Conservation (phyloP, 2,113 vertebrate genomes). For the Hymenochirus boettgeri region DNA sequence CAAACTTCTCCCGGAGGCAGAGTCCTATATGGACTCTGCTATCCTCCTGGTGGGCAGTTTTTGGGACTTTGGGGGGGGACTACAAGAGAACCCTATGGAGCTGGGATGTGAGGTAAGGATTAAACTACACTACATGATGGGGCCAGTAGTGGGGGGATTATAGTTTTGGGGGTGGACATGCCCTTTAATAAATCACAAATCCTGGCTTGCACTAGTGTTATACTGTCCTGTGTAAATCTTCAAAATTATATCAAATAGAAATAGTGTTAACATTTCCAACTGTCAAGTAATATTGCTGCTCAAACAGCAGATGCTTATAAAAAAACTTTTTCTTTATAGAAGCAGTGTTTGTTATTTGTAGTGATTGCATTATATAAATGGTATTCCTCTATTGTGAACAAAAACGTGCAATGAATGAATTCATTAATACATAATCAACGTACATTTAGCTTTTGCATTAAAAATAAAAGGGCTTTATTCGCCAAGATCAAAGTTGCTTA, state of each 20-base stretch:
- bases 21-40: too few species aligned
- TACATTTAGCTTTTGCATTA: conserved; percentile 68
- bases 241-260: background rate
- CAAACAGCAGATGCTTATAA: conserved; percentile 48
- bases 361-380: conserved; percentile 54
- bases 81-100: too few species aligned
- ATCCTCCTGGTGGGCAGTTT: too few species aligned
- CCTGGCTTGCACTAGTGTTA: background rate
- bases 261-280: conserved; percentile 30
- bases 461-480: conserved; percentile 73
- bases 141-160: too few species aligned
- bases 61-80: too few species aligned
- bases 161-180: too few species aligned
- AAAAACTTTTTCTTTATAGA: conserved; percentile 34
- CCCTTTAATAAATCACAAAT: background rate
- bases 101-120: too few species aligned
- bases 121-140: too few species aligned
- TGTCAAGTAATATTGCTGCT: conserved; percentile 42
- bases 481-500: conserved; percentile 72
- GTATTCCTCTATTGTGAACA: conserved; percentile 49
- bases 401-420: conserved; percentile 70
- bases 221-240: background rate
- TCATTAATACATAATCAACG: conserved; percentile 64
- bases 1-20: too few species aligned
- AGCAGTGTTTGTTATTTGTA: conserved; percentile 44